Percentiles rank a stretch among this genome's conserved stretches.
These are phyloP conservation scores for Melanerpes formicivorus DNA, from an alignment of 2,113 vertebrate species.

Conservation along the genomic window DNA sequence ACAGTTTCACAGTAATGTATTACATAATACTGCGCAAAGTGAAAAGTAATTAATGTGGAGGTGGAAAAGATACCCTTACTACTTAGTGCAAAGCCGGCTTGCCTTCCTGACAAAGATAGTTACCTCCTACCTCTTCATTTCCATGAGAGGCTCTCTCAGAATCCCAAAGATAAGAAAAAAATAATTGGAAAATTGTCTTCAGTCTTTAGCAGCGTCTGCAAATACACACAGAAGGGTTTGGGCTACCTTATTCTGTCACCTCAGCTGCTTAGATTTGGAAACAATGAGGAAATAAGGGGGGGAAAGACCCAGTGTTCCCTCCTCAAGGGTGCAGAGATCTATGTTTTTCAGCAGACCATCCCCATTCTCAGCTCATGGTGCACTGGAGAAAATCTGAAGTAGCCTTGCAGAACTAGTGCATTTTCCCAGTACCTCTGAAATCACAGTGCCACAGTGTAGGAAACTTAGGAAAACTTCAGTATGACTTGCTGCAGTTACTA, in stretches of 20 bases:
- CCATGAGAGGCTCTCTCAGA: constrained; percentile 19
- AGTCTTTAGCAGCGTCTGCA: background rate
- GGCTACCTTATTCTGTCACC: background rate
- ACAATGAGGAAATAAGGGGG: background rate
- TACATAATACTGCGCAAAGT: constrained; percentile 63
- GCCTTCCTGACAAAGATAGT: constrained; percentile 48
- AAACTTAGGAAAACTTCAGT: background rate
- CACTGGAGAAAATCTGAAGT: background rate
- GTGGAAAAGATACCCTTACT: constrained; percentile 52
- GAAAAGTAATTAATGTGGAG: constrained; percentile 53
- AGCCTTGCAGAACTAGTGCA: background rate
- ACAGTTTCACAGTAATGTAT: constrained; percentile 14
- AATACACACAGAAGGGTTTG: background rate
- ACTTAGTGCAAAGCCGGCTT: constrained; percentile 34
- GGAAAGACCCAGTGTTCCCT: background rate
- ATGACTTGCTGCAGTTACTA: background rate
- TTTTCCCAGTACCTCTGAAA: background rate
- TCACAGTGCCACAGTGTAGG: background rate
- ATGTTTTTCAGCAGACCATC: background rate
- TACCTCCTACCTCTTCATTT: constrained; percentile 65
- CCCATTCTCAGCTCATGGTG: background rate
- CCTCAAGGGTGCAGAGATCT: background rate
- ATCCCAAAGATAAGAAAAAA: background rate
- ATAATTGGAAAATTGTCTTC: background rate
- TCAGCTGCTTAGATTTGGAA: background rate